Evolutionary conservation across 2,888 invertebrate genomes (phyloP).

Genomic region (Drosophila infuscata): DNA sequence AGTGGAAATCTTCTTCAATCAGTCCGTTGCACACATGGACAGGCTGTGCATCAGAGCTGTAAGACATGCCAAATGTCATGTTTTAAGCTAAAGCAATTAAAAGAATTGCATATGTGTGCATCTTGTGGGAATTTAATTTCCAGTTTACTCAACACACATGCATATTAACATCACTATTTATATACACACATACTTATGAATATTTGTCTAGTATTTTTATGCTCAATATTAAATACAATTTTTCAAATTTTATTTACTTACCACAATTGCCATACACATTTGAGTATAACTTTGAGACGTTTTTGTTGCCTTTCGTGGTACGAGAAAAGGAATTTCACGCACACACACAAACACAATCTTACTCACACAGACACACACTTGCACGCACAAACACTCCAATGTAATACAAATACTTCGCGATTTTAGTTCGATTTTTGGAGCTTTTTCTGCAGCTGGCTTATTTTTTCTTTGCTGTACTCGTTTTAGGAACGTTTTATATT

Average conservation of each 20-base stretch:
- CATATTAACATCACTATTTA: not conserved
- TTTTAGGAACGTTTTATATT: constrained; percentile 62
- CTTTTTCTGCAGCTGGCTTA: not conserved
- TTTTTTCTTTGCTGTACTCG: constrained; percentile 2
- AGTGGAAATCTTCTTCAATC: constrained; percentile 8
- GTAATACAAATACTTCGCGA: constrained; percentile 36
- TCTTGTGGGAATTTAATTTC: not conserved
- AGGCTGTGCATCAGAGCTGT: not conserved
- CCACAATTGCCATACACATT: constrained; percentile 95
- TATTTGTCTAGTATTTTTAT: not conserved
- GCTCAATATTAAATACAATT: not conserved
- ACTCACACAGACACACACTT: constrained; percentile 30
- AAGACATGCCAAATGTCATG: not conserved
- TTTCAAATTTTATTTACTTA: constrained; percentile 85
- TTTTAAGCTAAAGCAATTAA: not conserved
- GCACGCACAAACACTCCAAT: constrained; percentile 7
- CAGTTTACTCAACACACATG: not conserved
- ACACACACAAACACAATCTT: constrained; percentile 42
- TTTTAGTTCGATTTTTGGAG: constrained; percentile 51
- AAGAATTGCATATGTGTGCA: not conserved
- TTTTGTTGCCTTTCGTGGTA: constrained; percentile 65
- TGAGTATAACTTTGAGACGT: constrained; percentile 82
- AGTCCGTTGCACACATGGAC: constrained; percentile 5
- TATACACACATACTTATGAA: not conserved
- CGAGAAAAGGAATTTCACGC: constrained; percentile 63